Evolutionary conservation across 2,888 invertebrate species (phyloP), one percentile per base, ranked within the genome.

Genomic region (Drosophila pseudotalamancana): DNA sequence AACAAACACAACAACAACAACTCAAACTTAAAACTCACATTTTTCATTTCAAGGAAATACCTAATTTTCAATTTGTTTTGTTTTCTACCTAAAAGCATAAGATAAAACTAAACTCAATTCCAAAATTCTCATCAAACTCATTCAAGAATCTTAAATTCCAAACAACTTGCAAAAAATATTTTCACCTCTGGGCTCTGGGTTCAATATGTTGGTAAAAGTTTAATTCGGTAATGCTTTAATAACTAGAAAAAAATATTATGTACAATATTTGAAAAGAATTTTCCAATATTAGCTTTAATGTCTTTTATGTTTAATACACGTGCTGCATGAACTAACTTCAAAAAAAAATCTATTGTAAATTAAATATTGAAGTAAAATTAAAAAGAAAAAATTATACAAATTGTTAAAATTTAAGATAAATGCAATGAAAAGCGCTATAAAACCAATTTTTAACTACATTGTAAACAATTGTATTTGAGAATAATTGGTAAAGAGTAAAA

Each of bases 291-390:
- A 60, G 54, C 57, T 72, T 73, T 45, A n/a, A n/a, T 57, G 31
- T 53, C 40, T 35, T 75, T 54, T 71, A 55, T 73, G 76, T 71
- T 69, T 56, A 68, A 61, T 62, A 63, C 63, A 69, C 69, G 61
- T 67, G 67, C 54, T 76, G 72, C 72, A 73, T 73, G 72, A 72
- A 71, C 76, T 72, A 75, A 68, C 66, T 37, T 18, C 35, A 31
- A 43, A 12, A 25, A 43, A 32, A 18, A 48, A n/a, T n/a, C n/a
- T n/a, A n/a, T n/a, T n/a, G n/a, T n/a, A n/a, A n/a, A n/a, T n/a
- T n/a, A n/a, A n/a, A n/a, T n/a, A n/a, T n/a, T n/a, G n/a, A n/a
- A n/a, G n/a, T n/a, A n/a, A n/a, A n/a, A n/a, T n/a, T n/a, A n/a
- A 49, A 25, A 23, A 29, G 40, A 18, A 43, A 25, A 32, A 49